A percentile compares a stretch with the other conserved stretches of the same genome.
Conservation (phyloP, 2,113 vertebrate genomes). For the Hydrolagus affinis region DNA sequence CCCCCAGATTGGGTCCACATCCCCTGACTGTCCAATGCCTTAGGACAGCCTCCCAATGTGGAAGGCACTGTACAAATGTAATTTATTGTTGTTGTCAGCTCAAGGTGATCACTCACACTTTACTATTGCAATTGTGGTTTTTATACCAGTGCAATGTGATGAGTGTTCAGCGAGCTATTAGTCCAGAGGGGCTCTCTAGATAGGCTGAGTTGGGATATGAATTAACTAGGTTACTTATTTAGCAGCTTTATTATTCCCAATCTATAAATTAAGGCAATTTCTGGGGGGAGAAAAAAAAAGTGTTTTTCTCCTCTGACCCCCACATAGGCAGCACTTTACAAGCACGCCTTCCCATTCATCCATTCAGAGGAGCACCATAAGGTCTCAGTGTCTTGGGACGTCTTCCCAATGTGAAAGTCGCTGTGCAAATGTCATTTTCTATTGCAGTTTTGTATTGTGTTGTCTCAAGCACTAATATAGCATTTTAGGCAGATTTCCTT, state of each 20-base stretch:
- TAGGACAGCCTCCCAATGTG: too few relatives aligned
- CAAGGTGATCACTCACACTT: too few relatives aligned
- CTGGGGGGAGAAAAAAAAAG: constrained; percentile 5
- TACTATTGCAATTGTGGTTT: too few relatives aligned
- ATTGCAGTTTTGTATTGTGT: too few relatives aligned
- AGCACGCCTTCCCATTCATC: not conserved
- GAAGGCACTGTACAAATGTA: too few relatives aligned
- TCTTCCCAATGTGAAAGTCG: too few relatives aligned
- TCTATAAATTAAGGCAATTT: constrained; percentile 18
- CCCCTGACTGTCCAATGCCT: too few relatives aligned
- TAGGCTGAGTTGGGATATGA: not conserved
- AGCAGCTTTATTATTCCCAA: constrained; percentile 2
- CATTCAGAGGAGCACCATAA: not conserved
- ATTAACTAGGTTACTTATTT: not conserved
- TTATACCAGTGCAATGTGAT: not conserved
- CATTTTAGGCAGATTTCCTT: constrained; percentile 16
- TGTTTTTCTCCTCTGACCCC: not conserved
- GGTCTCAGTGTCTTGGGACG: too few relatives aligned
- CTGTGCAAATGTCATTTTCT: too few relatives aligned
- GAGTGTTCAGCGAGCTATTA: not conserved
- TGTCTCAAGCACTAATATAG: constrained; percentile 16
- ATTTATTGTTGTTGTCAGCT: too few relatives aligned
- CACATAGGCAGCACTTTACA: not conserved
- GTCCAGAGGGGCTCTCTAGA: not conserved
- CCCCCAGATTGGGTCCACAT: too few relatives aligned